Evolutionary conservation across 2,797 vertebrate species (phyloP).

Genomic region (Prionace glauca): DNA sequence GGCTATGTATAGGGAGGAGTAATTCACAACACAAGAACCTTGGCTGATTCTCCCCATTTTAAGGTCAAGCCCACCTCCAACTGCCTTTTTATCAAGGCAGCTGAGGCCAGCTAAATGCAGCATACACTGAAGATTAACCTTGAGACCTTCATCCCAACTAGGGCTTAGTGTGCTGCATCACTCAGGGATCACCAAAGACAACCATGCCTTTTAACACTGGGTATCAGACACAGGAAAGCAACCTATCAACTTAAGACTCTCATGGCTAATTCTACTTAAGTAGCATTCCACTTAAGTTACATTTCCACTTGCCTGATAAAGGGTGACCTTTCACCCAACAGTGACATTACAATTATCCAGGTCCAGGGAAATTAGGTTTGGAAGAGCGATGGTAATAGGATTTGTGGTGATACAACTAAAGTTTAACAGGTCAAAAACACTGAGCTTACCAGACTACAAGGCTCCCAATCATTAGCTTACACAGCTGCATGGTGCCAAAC

Average conservation of each 20-base stretch:
- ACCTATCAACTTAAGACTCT: neutral
- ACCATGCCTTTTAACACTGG: neutral
- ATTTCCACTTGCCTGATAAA: neutral
- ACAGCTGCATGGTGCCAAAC: neutral
- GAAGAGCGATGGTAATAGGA: neutral
- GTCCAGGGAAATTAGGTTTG: neutral
- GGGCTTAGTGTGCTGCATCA: neutral
- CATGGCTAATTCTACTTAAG: neutral
- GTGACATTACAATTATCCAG: neutral
- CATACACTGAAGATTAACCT: neutral
- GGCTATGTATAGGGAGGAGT: neutral
- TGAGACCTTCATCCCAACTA: neutral
- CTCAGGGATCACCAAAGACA: neutral
- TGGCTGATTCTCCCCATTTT: neutral
- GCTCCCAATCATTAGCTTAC: neutral
- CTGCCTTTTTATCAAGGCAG: neutral
- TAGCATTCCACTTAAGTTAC: neutral
- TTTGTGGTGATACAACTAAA: neutral
- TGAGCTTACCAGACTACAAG: neutral
- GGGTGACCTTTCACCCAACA: neutral
- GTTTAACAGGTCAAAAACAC: neutral
- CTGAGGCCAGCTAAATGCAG: neutral
- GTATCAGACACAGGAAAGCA: neutral
- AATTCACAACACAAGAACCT: neutral
- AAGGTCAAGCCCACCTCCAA: neutral